Evolutionary conservation across 2,113 vertebrate species (phyloP).

Genomic region (Rhineura floridana): DNA sequence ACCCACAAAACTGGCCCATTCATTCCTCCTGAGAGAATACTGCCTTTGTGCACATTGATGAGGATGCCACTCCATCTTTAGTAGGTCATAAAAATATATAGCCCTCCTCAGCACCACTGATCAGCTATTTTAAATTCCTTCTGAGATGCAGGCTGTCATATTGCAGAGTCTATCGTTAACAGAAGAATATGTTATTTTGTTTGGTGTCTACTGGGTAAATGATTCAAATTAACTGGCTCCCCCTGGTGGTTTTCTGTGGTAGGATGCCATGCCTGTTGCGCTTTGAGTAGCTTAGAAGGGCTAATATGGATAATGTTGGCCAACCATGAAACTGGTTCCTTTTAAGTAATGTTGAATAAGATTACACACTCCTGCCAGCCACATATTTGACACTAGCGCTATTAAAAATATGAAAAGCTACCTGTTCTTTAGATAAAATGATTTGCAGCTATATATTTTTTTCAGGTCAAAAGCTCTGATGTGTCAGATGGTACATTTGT

Average conservation of each 20-base stretch:
- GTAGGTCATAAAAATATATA: constrained; percentile 27
- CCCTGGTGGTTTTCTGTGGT: not conserved
- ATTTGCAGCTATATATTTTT: constrained; percentile 52
- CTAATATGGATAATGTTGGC: constrained; percentile 43
- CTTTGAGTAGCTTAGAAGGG: constrained; percentile 23
- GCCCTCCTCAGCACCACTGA: constrained; percentile 45
- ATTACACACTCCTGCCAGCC: constrained; percentile 42
- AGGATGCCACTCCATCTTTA: constrained; percentile 20
- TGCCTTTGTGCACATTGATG: constrained; percentile 8
- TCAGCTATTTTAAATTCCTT: constrained; percentile 48
- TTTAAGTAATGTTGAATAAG: constrained; percentile 58
- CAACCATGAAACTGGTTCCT: constrained; percentile 18
- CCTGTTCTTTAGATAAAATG: constrained; percentile 56
- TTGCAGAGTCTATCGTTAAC: constrained; percentile 11
- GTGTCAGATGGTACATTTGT: constrained; percentile 58
- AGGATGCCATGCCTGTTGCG: constrained; percentile 4
- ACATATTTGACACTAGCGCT: constrained; percentile 56
- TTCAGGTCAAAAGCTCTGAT: constrained; percentile 66
- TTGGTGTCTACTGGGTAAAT: not conserved
- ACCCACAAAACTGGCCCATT: not conserved
- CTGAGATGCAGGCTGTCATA: not conserved
- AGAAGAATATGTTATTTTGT: not conserved
- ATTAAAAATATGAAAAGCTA: constrained; percentile 55
- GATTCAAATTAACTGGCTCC: not conserved
- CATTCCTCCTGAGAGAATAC: not conserved